These are phyloP conservation scores for Lydus trimaculatus DNA, from an alignment of 2,888 invertebrate species.

Conservation along the genomic window DNA sequence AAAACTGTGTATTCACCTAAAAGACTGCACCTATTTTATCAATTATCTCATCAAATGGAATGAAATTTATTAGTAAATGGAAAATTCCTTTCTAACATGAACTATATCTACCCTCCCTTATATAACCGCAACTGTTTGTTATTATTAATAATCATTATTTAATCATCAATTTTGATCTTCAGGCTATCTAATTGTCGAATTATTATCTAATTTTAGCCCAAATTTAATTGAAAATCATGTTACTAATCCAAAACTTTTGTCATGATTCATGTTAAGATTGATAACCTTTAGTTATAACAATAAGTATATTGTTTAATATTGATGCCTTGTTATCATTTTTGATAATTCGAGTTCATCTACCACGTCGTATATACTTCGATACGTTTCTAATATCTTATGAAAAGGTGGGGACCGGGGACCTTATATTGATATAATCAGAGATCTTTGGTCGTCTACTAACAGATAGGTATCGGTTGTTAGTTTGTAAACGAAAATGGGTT, in stretches of 20 bases:
- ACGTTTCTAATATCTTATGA: neutral
- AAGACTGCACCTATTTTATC: no score
- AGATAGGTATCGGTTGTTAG: neutral
- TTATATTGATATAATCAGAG: neutral
- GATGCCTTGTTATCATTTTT: neutral
- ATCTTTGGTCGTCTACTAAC: neutral
- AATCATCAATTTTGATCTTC: no score
- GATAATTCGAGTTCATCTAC: neutral
- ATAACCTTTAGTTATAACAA: neutral
- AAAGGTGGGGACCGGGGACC: neutral
- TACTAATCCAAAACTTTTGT: neutral
- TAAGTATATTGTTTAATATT: neutral
- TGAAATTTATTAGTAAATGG: no score
- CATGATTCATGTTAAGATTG: neutral
- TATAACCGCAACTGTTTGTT: no score
- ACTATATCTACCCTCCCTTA: no score
- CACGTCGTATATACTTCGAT: no score
- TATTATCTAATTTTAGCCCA: neutral
- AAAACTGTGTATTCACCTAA: no score
- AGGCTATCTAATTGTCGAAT: no score
- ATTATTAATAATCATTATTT: no score
- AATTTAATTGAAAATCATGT: neutral
- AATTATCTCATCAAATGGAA: no score
- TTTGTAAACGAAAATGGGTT: conserved; percentile 4
- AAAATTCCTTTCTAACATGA: no score